A percentile compares a stretch with the other conserved stretches of the same genome.
Evolutionary conservation across 2,888 invertebrate species (phyloP).

Genomic region (Megastigmus dorsalis): DNA sequence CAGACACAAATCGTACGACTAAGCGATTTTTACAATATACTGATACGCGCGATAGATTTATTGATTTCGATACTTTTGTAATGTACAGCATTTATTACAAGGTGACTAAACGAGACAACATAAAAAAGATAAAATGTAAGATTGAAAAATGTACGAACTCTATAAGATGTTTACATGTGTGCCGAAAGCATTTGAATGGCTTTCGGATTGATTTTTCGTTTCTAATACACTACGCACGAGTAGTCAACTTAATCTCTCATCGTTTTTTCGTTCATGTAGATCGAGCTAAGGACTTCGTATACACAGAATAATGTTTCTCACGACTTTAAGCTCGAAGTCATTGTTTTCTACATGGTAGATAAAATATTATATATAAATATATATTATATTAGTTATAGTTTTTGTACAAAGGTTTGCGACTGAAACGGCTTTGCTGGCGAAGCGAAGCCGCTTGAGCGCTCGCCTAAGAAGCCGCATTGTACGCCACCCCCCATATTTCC

Average conservation of each 20-base stretch:
- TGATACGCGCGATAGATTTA: slow-evolving; percentile 3
- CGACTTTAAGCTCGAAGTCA: slow-evolving; percentile 61
- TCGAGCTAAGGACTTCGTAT: slow-evolving; percentile 22
- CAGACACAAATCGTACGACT: not conserved
- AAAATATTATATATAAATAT: slow-evolving; percentile 65
- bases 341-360: slow-evolving; percentile 68
- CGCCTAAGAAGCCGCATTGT: slow-evolving; percentile 65
- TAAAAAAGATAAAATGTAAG: not conserved
- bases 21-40: slow-evolving; percentile 36
- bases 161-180: slow-evolving; percentile 17
- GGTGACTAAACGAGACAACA: not conserved
- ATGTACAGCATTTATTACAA: slow-evolving; percentile 36
- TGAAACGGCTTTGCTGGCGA: slow-evolving; percentile 62
- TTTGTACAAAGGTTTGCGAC: slow-evolving; percentile 71
- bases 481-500: slow-evolving; percentile 58
- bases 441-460: slow-evolving; percentile 60
- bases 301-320: slow-evolving; percentile 19
- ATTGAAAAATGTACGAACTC: slow-evolving; percentile 27
- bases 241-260: not conserved
- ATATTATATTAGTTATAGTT: slow-evolving; percentile 69
- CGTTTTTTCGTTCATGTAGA: slow-evolving; percentile 3
- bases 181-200: slow-evolving; percentile 1
- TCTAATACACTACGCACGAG: not conserved
- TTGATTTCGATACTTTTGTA: slow-evolving; percentile 47
- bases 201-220: slow-evolving; percentile 7